These are phyloP conservation scores for Bombylius discolor DNA, from an alignment of 2,888 invertebrate genomes.

Conservation along the genomic window DNA sequence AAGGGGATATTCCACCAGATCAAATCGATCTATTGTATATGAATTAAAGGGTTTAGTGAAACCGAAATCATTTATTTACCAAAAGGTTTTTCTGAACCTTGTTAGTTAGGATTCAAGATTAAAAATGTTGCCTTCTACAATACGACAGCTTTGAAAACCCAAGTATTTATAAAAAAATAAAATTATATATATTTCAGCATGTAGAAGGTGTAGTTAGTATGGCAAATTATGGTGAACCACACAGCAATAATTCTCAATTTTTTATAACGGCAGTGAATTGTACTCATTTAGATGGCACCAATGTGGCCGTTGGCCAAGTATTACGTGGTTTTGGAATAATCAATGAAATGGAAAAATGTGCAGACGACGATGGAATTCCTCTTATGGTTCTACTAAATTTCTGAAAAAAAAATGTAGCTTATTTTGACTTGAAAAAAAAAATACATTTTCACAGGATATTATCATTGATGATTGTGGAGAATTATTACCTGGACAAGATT, in stretches of 20 bases:
- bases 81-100: too few species aligned
- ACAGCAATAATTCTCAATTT: conserved; percentile 92
- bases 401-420: neutral
- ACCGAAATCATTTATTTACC: too few species aligned
- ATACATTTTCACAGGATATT: conserved; percentile 40
- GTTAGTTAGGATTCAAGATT: neutral
- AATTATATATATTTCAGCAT: conserved; percentile 39
- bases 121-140: neutral
- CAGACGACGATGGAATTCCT: conserved; percentile 46
- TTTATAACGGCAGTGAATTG: conserved; percentile 71
- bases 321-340: conserved; percentile 59
- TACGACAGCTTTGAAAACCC: conserved; percentile 1
- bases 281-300: conserved; percentile 62
- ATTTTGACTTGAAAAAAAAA: neutral
- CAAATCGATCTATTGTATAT: too few species aligned
- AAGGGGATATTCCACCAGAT: too few species aligned
- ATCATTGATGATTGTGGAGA: conserved; percentile 64
- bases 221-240: conserved; percentile 61
- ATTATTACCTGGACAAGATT: conserved; percentile 42
- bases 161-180: conserved; percentile 13
- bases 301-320: conserved; percentile 75
- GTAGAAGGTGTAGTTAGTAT: conserved; percentile 57
- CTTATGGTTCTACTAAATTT: too few species aligned
- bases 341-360: conserved; percentile 52
- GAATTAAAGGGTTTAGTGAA: too few species aligned